A percentile compares a stretch with the other conserved stretches of the same genome.
These are phyloP conservation scores for Prosopocoilus inquinatus DNA, from an alignment of 2,888 invertebrate genomes.

Conservation along the genomic window DNA sequence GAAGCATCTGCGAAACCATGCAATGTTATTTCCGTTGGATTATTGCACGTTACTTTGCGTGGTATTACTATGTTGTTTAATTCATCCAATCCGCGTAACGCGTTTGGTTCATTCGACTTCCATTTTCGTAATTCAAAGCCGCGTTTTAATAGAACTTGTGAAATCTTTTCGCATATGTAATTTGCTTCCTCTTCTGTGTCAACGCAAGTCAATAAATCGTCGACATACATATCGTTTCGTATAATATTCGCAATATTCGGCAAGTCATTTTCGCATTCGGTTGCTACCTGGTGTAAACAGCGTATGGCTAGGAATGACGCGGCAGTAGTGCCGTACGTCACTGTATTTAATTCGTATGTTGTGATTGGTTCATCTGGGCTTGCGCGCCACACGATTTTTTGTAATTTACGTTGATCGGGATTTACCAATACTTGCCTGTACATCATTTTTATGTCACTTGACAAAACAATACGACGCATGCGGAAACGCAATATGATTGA, in stretches of 20 bases:
- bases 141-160: slow-evolving; percentile 5
- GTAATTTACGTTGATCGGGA: slow-evolving; percentile 24
- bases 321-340: slow-evolving; percentile 28
- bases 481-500: slow-evolving; percentile 8
- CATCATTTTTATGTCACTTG: slow-evolving; percentile 8
- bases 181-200: background rate
- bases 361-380: slow-evolving; percentile 15
- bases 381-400: slow-evolving; percentile 30
- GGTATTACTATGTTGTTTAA: background rate
- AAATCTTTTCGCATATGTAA: background rate
- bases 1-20: slow-evolving; percentile 28
- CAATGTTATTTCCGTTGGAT: slow-evolving; percentile 1
- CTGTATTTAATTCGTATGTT: slow-evolving; percentile 22
- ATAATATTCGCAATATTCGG: slow-evolving; percentile 19
- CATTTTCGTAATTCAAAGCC: slow-evolving; percentile 25
- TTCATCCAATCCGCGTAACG: too few species aligned
- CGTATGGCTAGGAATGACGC: slow-evolving; percentile 28
- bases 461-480: slow-evolving; percentile 3
- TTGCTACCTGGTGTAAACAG: slow-evolving; percentile 24
- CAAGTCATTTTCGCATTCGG: slow-evolving; percentile 15
- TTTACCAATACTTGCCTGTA: slow-evolving; percentile 32
- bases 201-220: slow-evolving; percentile 23
- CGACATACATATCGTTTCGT: slow-evolving; percentile 23
- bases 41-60: background rate
- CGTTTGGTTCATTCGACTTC: slow-evolving; percentile 15